Evolutionary conservation across 2,797 vertebrate genomes (phyloP), one percentile per base, ranked within the genome.

Genomic region (Falco naumanni): DNA sequence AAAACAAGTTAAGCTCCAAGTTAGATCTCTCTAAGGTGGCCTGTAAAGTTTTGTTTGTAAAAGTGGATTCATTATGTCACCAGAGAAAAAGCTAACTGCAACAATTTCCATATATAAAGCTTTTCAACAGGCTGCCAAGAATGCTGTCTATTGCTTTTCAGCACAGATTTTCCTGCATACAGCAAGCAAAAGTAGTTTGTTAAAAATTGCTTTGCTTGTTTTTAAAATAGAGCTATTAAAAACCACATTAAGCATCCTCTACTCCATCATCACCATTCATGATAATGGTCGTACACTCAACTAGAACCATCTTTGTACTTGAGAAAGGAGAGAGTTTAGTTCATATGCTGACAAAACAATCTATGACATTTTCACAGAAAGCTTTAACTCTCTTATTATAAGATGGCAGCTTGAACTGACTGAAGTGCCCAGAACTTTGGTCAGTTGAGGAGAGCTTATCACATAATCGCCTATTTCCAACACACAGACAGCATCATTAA

Each of bases 171-270:
- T 70, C 26, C 13, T 45, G 9, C 13, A 65, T 29, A 33, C 4
- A 77, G 10, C 2, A 57, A 60, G 13, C 0, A 65, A 60, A 80
- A 39, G 1, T 31, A 75, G 12, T 19, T 29, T 79, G 78, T 9
- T 9, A 5, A 15, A 54, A 47, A 16, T 0, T 18, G 0, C 0
- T 33, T 89, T 84, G 1, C 4, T 91, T 75, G 3, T 6, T 71
- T 89, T 68, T 41, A 37, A 63, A 77, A n/a, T 10, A 78, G 3
- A 29, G 4, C 3, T 75, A 2, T 37, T 70, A 53, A 28, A 85
- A 84, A 24, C 1, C 13, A n/a, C 13, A 7, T 60, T 45, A 75
- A 84, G 37, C 13, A 68, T 53, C 13, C 4, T 69, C 11, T 16
- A 9, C 11, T 77, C 4, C 31, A 71, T 9, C 11, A 20, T 33